Evolutionary conservation across 2,113 vertebrate species (phyloP).

Genomic region (Macquaria australasica): DNA sequence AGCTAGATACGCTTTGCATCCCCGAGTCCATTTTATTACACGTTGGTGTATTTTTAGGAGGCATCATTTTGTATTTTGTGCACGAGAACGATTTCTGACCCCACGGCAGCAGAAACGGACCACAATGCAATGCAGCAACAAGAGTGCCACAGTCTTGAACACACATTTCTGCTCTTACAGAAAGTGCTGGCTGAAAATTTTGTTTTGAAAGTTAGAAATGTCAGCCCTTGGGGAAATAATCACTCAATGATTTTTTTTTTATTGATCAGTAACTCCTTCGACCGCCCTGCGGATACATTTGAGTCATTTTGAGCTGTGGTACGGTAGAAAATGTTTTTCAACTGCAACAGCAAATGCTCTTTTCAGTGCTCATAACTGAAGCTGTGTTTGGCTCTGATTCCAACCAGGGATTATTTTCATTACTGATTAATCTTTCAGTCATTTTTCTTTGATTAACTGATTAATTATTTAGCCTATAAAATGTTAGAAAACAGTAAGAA

Average conservation of each 20-base stretch:
- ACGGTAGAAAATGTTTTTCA: neutral
- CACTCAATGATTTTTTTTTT: neutral
- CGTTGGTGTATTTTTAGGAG: constrained; percentile 30
- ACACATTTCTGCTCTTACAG: neutral
- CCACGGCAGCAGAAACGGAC: neutral
- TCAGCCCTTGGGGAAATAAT: neutral
- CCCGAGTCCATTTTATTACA: constrained; percentile 17
- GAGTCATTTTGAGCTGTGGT: neutral
- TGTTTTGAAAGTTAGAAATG: neutral
- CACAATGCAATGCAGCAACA: neutral
- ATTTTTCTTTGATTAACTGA: neutral
- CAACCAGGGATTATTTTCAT: neutral
- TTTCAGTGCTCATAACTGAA: neutral
- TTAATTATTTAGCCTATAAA: neutral
- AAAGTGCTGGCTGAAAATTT: neutral
- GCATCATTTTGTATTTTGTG: neutral
- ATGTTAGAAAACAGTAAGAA: neutral
- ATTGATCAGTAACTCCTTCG: neutral
- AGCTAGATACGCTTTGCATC: constrained; percentile 1
- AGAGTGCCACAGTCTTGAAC: neutral
- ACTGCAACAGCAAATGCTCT: neutral
- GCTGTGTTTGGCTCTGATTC: neutral
- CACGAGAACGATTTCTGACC: neutral
- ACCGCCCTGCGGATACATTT: neutral
- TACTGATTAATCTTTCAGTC: neutral